Evolutionary conservation across 2,797 vertebrate genomes (phyloP), one percentile per base, ranked within the genome.

Genomic region (Pyrocephalus nanus): DNA sequence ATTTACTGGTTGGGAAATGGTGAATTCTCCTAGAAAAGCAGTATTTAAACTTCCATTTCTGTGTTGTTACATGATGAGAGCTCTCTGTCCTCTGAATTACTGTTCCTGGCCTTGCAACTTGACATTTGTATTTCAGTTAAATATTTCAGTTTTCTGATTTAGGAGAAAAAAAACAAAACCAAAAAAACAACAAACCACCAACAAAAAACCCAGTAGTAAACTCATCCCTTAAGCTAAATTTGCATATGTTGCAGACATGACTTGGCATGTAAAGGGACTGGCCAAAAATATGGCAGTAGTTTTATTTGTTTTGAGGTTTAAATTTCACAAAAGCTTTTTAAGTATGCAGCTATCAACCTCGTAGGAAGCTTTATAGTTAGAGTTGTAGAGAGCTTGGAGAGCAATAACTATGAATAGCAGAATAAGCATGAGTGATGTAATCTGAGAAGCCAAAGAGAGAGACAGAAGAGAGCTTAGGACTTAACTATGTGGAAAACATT

Each of bases 241-340:
- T 70, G 86, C n/a, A 4, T 70, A 32, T 86, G 58, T 69, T 40
- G 93, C 80, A 80, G 81, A 61, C 77, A 34, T 75, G 61, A 91
- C 79, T 93, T 95, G 90, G 50, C 82, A 71, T 88, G 53, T 92
- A 58, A 93, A 67, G 27, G 67, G 45, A 58, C 93, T 58, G 61
- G 43, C 77, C 80, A 88, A 69, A 94, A 96, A 77, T 85, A 62
- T 34, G 62, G 58, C 43, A 76, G 61, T 64, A 70, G 32, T 76
- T 92, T 21, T 91, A 76, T 83, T 90, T 96, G 76, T 88, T 93
- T 93, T 72, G 94, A 89, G 78, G 90, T 81, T 96, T 95, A 66
- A 57, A 76, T 95, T 94, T 93, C 91, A 79, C 50, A 82, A 71
- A 91, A 94, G 62, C 73, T 95, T 87, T 90, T 92, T 5, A 88